These are phyloP conservation scores for Clarias magur DNA, from an alignment of 2,113 vertebrate genomes.

Conservation along the genomic window DNA sequence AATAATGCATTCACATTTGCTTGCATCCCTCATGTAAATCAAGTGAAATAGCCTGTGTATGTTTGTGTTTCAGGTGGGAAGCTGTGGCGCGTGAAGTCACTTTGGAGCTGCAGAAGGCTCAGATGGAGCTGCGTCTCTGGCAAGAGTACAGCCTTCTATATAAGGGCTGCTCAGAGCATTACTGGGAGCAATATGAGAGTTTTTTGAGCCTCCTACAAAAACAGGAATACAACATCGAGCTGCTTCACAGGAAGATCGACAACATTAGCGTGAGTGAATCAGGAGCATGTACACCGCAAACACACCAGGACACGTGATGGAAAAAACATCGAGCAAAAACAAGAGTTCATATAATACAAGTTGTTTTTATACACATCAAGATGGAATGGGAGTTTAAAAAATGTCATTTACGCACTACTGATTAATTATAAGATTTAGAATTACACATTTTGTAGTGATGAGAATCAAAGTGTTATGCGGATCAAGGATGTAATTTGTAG, in stretches of 20 bases:
- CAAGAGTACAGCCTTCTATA: conserved; percentile 64
- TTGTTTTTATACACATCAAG: not conserved
- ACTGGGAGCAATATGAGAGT: conserved; percentile 68
- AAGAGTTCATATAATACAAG: not conserved
- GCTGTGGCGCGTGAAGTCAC: conserved; percentile 69
- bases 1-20: not conserved
- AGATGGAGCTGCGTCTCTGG: conserved; percentile 73
- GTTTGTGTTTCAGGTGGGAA: conserved; percentile 76
- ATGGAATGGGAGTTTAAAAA: not conserved
- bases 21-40: not conserved
- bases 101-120: conserved; percentile 64
- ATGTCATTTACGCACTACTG: not conserved
- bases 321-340: not conserved
- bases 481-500: not conserved
- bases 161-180: conserved; percentile 51
- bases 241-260: conserved; percentile 60
- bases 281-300: not conserved
- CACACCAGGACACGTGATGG: not conserved
- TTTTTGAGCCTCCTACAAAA: conserved; percentile 60
- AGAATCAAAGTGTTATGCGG: not conserved
- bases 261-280: conserved; percentile 69
- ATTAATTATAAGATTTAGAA: not conserved
- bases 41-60: conserved; percentile 4
- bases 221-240: conserved; percentile 64
- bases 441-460: not conserved